Conservation (phyloP, 2,797 vertebrate species). For the Trachops cirrhosus region DNA sequence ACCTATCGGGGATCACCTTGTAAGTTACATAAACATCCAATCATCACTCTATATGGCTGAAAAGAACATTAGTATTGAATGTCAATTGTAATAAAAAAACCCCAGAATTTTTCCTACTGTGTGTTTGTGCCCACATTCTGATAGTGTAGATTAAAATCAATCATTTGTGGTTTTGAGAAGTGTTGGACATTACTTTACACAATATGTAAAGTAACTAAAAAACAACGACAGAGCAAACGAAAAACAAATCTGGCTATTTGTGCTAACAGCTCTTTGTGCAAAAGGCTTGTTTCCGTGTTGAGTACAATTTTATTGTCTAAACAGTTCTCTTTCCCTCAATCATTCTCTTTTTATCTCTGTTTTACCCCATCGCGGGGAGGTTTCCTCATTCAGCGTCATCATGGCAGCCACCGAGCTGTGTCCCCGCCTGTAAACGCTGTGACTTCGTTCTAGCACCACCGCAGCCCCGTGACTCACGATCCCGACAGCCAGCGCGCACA, state of each 20-base stretch:
- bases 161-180: background rate
- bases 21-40: background rate
- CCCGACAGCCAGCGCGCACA: background rate
- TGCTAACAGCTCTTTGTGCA: background rate
- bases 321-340: background rate
- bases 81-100: background rate
- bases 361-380: background rate
- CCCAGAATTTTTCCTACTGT: background rate
- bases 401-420: background rate
- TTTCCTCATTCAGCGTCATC: background rate
- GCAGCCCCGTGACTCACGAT: background rate
- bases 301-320: constrained; percentile 9
- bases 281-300: background rate
- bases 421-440: background rate
- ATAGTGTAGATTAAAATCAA: background rate
- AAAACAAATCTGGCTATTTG: background rate
- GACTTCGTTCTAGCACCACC: background rate
- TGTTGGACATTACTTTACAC: background rate
- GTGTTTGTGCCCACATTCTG: background rate
- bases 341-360: background rate
- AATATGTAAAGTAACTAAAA: background rate
- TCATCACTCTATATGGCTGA: no score
- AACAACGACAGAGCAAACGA: background rate
- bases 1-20: background rate
- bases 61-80: background rate